Evolutionary conservation across 1,140 invertebrate species (phyloP).

Genomic region (Penaeus japonicus): DNA sequence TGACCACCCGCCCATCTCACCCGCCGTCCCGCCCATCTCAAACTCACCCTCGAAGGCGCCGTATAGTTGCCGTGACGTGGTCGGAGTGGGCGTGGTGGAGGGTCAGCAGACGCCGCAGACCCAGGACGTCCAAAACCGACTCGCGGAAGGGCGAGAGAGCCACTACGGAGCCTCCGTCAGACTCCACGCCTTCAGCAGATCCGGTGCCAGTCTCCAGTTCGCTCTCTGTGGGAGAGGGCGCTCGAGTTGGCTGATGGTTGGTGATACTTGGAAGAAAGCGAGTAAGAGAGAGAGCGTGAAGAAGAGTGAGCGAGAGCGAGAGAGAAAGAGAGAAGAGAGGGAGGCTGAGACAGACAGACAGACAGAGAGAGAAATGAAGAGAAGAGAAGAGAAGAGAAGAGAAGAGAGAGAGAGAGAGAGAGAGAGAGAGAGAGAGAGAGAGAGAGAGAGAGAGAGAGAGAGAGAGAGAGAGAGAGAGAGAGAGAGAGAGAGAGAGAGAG

Average conservation of each 20-base stretch:
- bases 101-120: not conserved
- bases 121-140: slow-evolving; percentile 3
- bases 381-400: too few species aligned
- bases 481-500: too few species aligned
- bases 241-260: not conserved
- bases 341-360: too few species aligned
- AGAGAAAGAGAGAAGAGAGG: too few species aligned
- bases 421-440: too few species aligned
- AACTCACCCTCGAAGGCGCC: slow-evolving; percentile 25
- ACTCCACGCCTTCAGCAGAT: not conserved
- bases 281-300: not conserved
- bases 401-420: too few species aligned
- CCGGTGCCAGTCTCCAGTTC: not conserved
- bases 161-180: not conserved
- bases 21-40: not conserved
- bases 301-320: not conserved
- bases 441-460: too few species aligned
- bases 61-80: slow-evolving; percentile 31
- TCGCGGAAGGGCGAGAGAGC: not conserved
- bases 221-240: not conserved
- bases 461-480: too few species aligned
- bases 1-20: not conserved
- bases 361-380: too few species aligned
- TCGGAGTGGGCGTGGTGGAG: not conserved
- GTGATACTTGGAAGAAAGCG: not conserved